Evolutionary conservation across 2,113 vertebrate species (phyloP), one percentile per base, ranked within the genome.

Genomic region (Urocitellus parryii): DNA sequence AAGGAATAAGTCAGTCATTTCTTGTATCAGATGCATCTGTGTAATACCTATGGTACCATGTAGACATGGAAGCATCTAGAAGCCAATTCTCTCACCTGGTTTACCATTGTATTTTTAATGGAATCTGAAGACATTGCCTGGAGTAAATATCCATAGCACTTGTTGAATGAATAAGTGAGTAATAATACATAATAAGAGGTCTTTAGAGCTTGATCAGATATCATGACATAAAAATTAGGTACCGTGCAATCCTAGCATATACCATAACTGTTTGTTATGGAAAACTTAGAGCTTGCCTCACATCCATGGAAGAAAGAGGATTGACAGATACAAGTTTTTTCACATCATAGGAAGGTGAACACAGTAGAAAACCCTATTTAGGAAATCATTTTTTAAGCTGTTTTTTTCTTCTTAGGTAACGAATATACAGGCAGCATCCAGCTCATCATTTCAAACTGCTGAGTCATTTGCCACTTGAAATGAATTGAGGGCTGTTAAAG

Each of bases 391-490:
- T 96, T 77, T 58, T 25, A 94, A 97, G 97, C 97, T 95, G 92
- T 94, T 98, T 97, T 58, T 95, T 98, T 97, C 92, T 95, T 97
- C 96, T 98, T 97, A 98, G 98, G 88, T 98, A 98, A 98, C 63
- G 58, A 97, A 94, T 63, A 96, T 18, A 0, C 96, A 97, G 96
- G 82, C 97, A 97, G 96, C 96, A 98, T 98, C 94, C 96, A 95
- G 95, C 98, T 98, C 98, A 97, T 98, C 97, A 97, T 97, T 98
- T 97, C 95, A 94, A 97, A 98, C 97, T 98, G 98, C 98, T 98
- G 98, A 99, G 98, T 99, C 98, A 98, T 98, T 98, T 98, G 98
- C 98, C 98, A 98, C 98, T 99, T 92, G 97, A 98, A 99, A 98
- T 98, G 98, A 99, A 98, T 98, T 98, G 98, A 98, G 97, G 97